Conservation (phyloP, 2,888 invertebrate species). For the Andrena praecox region DNA sequence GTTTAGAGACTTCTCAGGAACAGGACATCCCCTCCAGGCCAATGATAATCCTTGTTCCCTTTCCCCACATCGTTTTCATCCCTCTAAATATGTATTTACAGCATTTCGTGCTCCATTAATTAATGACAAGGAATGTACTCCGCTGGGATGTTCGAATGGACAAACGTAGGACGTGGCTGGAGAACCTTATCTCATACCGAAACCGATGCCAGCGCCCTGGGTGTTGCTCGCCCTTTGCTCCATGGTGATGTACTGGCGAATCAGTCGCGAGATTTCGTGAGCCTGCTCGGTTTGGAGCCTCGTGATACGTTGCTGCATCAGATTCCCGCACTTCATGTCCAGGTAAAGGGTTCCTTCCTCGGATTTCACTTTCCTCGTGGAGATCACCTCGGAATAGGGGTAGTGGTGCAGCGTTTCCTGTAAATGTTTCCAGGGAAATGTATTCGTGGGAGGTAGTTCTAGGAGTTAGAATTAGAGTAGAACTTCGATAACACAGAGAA, state of each 20-base stretch:
- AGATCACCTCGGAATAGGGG: slow-evolving; percentile 97
- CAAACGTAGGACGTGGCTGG: neutral
- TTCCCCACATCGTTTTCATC: neutral
- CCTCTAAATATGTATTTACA: slow-evolving; percentile 43
- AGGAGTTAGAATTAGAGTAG: no score
- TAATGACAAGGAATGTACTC: neutral
- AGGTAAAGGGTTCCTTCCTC: slow-evolving; percentile 96
- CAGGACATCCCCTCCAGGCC: neutral
- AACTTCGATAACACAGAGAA: no score
- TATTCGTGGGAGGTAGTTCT: neutral
- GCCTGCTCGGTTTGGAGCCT: slow-evolving; percentile 98
- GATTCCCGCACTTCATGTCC: slow-evolving; percentile 98
- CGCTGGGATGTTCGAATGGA: neutral
- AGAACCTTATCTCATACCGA: slow-evolving; percentile 80
- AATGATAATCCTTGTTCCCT: neutral
- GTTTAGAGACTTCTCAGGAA: slow-evolving; percentile 1
- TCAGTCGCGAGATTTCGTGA: slow-evolving; percentile 97
- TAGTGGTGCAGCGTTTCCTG: slow-evolving; percentile 96
- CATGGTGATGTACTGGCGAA: slow-evolving; percentile 98
- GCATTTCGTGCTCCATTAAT: slow-evolving; percentile 21
- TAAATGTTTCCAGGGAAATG: slow-evolving; percentile 30
- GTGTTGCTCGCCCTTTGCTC: slow-evolving; percentile 87
- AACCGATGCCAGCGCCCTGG: slow-evolving; percentile 78
- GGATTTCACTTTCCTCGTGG: slow-evolving; percentile 96
- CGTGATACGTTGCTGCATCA: slow-evolving; percentile 97